Conservation (phyloP, 2,113 vertebrate genomes). For the Notiomystis cincta region DNA sequence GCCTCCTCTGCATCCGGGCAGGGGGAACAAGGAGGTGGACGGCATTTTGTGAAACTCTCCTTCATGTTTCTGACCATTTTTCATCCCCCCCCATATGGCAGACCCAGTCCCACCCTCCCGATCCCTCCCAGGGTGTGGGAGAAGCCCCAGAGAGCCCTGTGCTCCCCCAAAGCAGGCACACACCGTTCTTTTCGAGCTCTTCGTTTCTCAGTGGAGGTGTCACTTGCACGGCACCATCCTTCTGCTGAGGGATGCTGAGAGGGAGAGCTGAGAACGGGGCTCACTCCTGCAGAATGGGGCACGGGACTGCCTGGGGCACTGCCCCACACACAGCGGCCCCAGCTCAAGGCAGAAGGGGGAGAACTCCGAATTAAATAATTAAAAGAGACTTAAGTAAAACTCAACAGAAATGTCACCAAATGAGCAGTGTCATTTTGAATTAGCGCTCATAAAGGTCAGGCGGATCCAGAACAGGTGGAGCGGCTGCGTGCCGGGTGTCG, state of each 20-base stretch:
- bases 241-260: background rate
- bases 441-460: conserved; percentile 64
- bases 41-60: background rate
- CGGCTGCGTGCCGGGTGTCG: background rate
- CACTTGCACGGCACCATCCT: background rate
- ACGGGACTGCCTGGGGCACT: background rate
- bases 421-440: conserved; percentile 64
- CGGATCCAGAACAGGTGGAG: conserved; percentile 49
- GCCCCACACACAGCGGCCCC: background rate
- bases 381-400: conserved; percentile 65
- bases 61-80: background rate
- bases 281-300: accelerated
- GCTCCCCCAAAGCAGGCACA: background rate
- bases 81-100: background rate
- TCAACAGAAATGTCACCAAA: conserved; percentile 70
- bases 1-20: background rate
- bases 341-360: background rate
- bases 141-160: background rate
- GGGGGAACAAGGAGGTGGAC: background rate
- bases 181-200: accelerated
- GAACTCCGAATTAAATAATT: conserved; percentile 59
- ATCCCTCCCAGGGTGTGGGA: background rate
- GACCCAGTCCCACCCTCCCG: background rate
- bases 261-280: accelerated
- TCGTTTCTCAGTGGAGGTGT: background rate